A percentile compares a stretch with the other conserved stretches of the same genome.
These are phyloP conservation scores for Pyxicephalus adspersus DNA, from an alignment of 2,113 vertebrate species.

Conservation along the genomic window DNA sequence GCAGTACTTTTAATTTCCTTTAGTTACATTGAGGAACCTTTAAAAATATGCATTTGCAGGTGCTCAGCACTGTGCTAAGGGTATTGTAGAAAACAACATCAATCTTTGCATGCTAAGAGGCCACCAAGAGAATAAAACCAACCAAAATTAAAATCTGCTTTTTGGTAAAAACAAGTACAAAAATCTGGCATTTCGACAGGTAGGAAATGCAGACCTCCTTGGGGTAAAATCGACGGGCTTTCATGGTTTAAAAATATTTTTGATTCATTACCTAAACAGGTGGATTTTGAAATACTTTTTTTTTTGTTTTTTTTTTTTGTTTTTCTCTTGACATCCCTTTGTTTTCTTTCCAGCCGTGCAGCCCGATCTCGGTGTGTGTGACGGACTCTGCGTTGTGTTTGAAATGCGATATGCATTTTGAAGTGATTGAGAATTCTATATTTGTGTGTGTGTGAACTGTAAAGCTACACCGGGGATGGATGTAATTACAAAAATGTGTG, in stretches of 20 bases:
- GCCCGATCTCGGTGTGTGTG: conserved; percentile 24
- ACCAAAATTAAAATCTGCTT: too few species aligned
- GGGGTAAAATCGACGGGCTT: background rate
- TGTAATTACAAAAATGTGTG: conserved; percentile 55
- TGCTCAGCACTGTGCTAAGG: too few species aligned
- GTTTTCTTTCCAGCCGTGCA: conserved; percentile 39
- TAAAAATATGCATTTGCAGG: too few species aligned
- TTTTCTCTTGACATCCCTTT: conserved; percentile 44
- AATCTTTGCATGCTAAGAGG: too few species aligned
- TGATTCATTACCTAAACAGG: conserved; percentile 36
- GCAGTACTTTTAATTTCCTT: too few species aligned
- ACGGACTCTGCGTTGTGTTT: conserved; percentile 47
- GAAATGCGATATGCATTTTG: conserved; percentile 49
- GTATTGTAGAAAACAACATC: too few species aligned
- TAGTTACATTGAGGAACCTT: too few species aligned
- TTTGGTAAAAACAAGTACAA: too few species aligned
- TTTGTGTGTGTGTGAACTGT: conserved; percentile 47
- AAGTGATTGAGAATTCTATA: conserved; percentile 44
- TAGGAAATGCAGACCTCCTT: background rate
- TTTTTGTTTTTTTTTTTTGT: conserved; percentile 7
- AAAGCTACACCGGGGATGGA: conserved; percentile 37
- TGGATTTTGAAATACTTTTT: conserved; percentile 4
- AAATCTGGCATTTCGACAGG: background rate
- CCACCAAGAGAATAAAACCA: too few species aligned
- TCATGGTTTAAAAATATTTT: background rate